Percentiles rank a stretch among this genome's conserved stretches.
These are phyloP conservation scores for Phthorimaea operculella DNA, from an alignment of 1,140 invertebrate genomes.

Conservation along the genomic window DNA sequence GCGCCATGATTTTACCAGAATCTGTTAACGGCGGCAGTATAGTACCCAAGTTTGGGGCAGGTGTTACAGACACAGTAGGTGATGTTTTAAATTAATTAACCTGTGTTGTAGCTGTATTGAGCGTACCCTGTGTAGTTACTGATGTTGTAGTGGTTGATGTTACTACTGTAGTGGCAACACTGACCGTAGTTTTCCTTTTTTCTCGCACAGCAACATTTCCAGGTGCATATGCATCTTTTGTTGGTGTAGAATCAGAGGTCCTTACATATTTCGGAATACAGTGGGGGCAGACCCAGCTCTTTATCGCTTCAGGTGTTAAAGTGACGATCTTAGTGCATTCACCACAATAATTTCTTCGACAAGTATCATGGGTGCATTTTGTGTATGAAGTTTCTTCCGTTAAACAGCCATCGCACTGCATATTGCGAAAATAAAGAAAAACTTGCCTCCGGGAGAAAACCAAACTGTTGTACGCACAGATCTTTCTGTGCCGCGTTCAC, in stretches of 20 bases:
- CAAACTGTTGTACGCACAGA: not conserved
- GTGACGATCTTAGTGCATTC: not conserved
- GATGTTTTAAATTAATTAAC: too few relatives aligned
- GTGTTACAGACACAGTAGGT: too few relatives aligned
- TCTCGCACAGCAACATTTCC: not conserved
- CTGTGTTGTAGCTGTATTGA: too few relatives aligned
- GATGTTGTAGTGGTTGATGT: not conserved
- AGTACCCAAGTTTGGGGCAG: too few relatives aligned
- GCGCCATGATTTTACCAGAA: too few relatives aligned
- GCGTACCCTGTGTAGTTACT: too few relatives aligned
- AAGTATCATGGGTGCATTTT: not conserved
- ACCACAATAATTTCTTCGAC: not conserved
- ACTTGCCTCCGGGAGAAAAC: not conserved
- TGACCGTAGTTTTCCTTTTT: not conserved
- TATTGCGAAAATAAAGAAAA: not conserved
- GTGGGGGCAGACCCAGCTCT: not conserved
- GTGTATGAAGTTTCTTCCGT: not conserved
- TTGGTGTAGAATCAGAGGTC: not conserved
- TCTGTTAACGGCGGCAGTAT: too few relatives aligned
- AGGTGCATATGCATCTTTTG: not conserved
- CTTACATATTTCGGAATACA: not conserved
- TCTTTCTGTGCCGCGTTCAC: not conserved
- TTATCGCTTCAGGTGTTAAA: not conserved
- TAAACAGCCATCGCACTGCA: not conserved
- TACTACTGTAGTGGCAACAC: not conserved